Evolutionary conservation across 1,140 invertebrate species (phyloP), one percentile per base, ranked within the genome.

Genomic region (Lordiphosa stackelbergi): DNA sequence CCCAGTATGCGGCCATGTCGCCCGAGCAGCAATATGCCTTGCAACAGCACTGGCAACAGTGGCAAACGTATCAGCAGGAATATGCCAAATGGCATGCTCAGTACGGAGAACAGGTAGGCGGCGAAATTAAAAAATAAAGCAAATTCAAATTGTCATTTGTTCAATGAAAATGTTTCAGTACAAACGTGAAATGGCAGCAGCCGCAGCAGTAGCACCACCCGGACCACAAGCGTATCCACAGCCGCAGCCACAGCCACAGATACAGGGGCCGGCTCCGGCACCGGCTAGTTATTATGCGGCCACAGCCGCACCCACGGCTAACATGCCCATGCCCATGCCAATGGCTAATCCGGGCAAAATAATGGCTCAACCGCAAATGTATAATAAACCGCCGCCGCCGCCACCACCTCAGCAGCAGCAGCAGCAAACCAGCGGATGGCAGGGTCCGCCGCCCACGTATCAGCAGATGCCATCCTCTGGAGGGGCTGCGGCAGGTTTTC

Each of bases 31-130:
- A 87, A 53, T 77, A 69, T 47, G 73, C 75, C 0, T 52, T 91
- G 54, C 93, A 95, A 81, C 93, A 94, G 83, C 93, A 94, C 73
- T 95, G 94, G 94, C 91, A 93, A 49, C 93, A 95, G 72, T 95
- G 94, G 94, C 90, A 93, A 31, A 93, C 93, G 62, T 95, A 94
- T 93, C 93, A 95, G 78, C 93, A 94, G 73, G 94, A 95, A 72
- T 95, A 94, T 84, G 91, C 93, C 38, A 94, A 95, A 73, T 95
- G 94, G 94, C 94, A 95, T 81, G 90, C 91, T 41, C 93, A 95
- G 75, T 95, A 94, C 87, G 93, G 93, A 40, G 93, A 93, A 46
- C 93, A 94, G 90, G 93, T 94, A 12, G 35, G 51, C 41, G 5
- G n/a, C n/a, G n/a, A n/a, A n/a, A n/a, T n/a, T n/a, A n/a, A n/a